These are phyloP conservation scores for Setophaga petechia DNA, from an alignment of 2,113 vertebrate genomes.

Conservation along the genomic window DNA sequence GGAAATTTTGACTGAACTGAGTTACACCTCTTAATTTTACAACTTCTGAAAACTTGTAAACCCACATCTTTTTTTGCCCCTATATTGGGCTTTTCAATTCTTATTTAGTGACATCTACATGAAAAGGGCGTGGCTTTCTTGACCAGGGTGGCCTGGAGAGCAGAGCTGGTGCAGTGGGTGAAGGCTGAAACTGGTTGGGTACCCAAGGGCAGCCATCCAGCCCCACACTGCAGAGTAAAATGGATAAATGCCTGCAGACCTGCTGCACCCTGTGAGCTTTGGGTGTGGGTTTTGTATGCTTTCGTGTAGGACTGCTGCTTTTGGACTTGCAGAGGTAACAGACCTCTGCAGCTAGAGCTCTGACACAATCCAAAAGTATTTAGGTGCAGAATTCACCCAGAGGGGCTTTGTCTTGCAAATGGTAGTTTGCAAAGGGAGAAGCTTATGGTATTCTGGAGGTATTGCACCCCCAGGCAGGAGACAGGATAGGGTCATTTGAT, in stretches of 20 bases:
- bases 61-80: background rate
- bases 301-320: background rate
- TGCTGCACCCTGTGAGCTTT: background rate
- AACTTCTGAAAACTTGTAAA: background rate
- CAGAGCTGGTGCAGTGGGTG: background rate
- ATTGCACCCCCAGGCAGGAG: background rate
- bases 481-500: background rate
- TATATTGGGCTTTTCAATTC: background rate
- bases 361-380: background rate
- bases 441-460: background rate
- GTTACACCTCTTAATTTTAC: background rate
- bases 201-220: background rate
- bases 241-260: background rate
- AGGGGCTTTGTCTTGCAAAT: background rate
- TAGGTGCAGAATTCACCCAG: background rate
- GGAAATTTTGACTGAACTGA: background rate
- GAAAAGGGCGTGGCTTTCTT: background rate
- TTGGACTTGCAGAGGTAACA: background rate
- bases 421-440: background rate
- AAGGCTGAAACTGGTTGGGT: background rate
- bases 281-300: background rate
- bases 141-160: background rate
- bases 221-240: rapidly evolving
- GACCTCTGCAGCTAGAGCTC: background rate
- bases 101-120: background rate